These are phyloP conservation scores for Anoura caudifer DNA, from an alignment of 2,113 vertebrate genomes.

Conservation along the genomic window DNA sequence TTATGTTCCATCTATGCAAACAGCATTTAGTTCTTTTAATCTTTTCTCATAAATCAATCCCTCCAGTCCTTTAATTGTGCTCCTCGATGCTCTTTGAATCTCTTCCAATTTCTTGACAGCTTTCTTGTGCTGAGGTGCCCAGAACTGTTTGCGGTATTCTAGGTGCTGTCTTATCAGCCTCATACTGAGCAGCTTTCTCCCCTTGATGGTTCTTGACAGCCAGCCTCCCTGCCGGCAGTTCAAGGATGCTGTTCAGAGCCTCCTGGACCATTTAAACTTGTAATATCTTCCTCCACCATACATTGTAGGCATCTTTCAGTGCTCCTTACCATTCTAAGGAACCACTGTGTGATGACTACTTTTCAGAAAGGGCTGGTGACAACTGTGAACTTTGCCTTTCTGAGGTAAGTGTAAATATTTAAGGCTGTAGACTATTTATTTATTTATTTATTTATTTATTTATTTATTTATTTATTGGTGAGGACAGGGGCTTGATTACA, in stretches of 20 bases:
- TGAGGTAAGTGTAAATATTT: background rate
- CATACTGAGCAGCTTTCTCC: constrained; percentile 41
- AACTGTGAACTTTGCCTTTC: background rate
- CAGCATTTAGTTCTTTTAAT: constrained; percentile 74
- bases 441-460: no score
- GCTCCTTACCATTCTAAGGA: background rate
- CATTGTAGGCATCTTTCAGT: background rate
- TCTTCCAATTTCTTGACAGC: constrained; percentile 80
- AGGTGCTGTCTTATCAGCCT: constrained; percentile 69
- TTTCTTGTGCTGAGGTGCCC: constrained; percentile 75
- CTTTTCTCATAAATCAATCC: constrained; percentile 80
- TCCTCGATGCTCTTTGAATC: constrained; percentile 78
- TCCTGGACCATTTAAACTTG: background rate
- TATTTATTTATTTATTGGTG: no score
- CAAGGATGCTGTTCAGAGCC: background rate
- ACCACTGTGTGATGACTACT: background rate
- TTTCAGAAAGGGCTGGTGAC: background rate
- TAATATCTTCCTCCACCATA: background rate
- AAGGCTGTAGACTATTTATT: background rate
- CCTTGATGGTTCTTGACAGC: constrained; percentile 56
- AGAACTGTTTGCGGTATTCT: constrained; percentile 77
- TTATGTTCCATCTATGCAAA: constrained; percentile 12
- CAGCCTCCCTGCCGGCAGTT: constrained; percentile 6
- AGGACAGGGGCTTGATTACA: background rate
- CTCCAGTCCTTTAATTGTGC: constrained; percentile 75